phyloP scores from a whole-genome alignment of 2,113 vertebrate species.

The Callipepla squamata region DNA sequence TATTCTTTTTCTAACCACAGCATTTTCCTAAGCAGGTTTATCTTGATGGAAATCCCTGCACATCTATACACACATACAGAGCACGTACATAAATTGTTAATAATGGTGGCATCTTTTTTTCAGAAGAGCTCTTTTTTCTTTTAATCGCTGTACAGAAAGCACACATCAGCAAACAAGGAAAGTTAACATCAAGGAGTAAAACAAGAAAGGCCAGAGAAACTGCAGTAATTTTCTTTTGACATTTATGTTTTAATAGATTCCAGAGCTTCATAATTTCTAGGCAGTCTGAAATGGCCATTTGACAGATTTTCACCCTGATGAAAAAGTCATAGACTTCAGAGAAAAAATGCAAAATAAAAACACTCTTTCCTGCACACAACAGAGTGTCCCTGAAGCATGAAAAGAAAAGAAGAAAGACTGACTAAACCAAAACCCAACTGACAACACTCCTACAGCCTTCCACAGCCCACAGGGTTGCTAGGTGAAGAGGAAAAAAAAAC shows the following conservation, averaged over 20 bases:
- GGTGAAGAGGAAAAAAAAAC: neutral
- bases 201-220: conserved; percentile 65
- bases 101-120: conserved; percentile 6
- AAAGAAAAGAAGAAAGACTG: neutral
- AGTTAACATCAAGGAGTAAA: conserved; percentile 50
- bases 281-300: conserved; percentile 59
- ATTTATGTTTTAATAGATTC: conserved; percentile 80
- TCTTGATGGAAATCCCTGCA: conserved; percentile 20
- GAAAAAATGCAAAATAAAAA: conserved; percentile 49
- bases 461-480: neutral
- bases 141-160: conserved; percentile 26
- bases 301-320: conserved; percentile 66
- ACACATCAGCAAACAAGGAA: conserved; percentile 46
- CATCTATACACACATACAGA: neutral
- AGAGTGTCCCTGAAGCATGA: neutral
- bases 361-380: neutral
- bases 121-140: neutral
- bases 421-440: neutral
- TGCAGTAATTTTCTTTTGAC: conserved; percentile 77
- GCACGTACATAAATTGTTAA: neutral
- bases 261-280: conserved; percentile 76
- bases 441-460: neutral
- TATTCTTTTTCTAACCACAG: neutral
- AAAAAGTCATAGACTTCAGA: conserved; percentile 57
- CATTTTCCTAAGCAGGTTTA: conserved; percentile 44